These are phyloP conservation scores for Aurelia sp. DNA, from an alignment of 30 jellyfish, hydroid and myxozoan species.

Conservation along the genomic window DNA sequence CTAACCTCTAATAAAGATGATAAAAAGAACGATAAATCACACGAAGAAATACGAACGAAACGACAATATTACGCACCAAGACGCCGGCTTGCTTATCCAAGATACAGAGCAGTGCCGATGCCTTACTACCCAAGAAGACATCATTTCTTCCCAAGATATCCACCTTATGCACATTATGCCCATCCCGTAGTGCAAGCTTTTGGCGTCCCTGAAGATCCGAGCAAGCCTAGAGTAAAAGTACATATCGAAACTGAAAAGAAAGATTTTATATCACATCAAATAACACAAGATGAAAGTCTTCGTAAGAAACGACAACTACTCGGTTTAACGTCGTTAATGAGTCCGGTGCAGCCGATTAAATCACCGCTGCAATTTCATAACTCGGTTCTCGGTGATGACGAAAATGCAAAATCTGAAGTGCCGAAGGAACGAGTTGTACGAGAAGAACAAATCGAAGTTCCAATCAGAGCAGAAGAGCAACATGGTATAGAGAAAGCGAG, in stretches of 20 bases:
- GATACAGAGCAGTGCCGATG: conserved; percentile 4
- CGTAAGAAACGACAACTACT: conserved; percentile 63
- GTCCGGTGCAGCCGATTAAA: conserved; percentile 65
- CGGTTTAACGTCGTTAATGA: conserved; percentile 68
- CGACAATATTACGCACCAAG: conserved; percentile 21
- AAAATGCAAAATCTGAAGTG: conserved; percentile 62
- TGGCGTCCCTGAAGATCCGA: conserved; percentile 17
- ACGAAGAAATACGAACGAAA: conserved; percentile 17
- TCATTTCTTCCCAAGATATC: conserved; percentile 18
- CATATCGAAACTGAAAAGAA: conserved; percentile 80
- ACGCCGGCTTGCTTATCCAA: conserved; percentile 11
- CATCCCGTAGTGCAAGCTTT: neutral
- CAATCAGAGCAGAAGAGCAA: conserved; percentile 90
- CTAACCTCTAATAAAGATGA: conserved; percentile 14
- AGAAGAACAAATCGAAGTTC: conserved; percentile 62
- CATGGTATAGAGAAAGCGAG: conserved; percentile 71
- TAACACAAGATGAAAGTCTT: neutral
- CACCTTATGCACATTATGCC: neutral
- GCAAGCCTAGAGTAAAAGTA: conserved; percentile 64
- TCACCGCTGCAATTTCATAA: conserved; percentile 27
- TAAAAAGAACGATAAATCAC: neutral
- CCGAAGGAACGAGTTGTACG: conserved; percentile 49
- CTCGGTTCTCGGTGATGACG: conserved; percentile 3
- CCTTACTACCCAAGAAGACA: neutral
- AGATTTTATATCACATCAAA: conserved; percentile 25